A percentile compares a stretch with the other conserved stretches of the same genome.
phyloP scores from a whole-genome alignment of 2,797 vertebrate genomes.

The Lateolabrax maculatus region DNA sequence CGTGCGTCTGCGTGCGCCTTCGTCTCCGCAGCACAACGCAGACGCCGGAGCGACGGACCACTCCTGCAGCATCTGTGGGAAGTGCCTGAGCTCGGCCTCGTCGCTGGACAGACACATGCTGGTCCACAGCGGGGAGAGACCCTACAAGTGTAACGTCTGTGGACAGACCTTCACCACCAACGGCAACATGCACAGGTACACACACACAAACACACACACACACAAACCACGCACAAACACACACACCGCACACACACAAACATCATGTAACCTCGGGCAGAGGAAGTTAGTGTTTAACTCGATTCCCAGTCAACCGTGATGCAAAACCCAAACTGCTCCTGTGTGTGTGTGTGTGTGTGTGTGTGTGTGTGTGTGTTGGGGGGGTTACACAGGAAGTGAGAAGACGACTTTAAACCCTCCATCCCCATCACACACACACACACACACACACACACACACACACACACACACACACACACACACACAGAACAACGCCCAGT shows the following conservation, averaged over 20 bases:
- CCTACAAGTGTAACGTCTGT: constrained; percentile 93
- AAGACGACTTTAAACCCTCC: constrained; percentile 43
- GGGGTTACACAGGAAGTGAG: constrained; percentile 59
- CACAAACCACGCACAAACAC: background rate
- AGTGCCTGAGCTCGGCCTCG: constrained; percentile 97
- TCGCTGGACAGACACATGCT: constrained; percentile 98
- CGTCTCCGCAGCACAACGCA: constrained; percentile 90
- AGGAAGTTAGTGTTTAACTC: constrained; percentile 62
- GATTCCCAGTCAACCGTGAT: constrained; percentile 31
- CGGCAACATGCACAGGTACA: constrained; percentile 98
- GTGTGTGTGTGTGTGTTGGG: background rate
- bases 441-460: constrained; percentile 35
- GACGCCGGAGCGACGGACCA: constrained; percentile 94
- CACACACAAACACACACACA: constrained; percentile 28
- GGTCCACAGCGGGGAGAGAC: constrained; percentile 97
- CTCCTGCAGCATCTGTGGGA: constrained; percentile 98
- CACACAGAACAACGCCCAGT: constrained; percentile 45
- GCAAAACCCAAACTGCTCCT: constrained; percentile 9
- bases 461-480: constrained; percentile 33
- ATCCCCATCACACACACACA: constrained; percentile 19
- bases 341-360: constrained; percentile 41
- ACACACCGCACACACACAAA: constrained; percentile 20
- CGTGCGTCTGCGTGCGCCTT: too few species aligned
- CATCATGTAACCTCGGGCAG: background rate
- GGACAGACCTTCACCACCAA: constrained; percentile 98